phyloP scores from a whole-genome alignment of 2,113 vertebrate species.

The Mola mola region DNA sequence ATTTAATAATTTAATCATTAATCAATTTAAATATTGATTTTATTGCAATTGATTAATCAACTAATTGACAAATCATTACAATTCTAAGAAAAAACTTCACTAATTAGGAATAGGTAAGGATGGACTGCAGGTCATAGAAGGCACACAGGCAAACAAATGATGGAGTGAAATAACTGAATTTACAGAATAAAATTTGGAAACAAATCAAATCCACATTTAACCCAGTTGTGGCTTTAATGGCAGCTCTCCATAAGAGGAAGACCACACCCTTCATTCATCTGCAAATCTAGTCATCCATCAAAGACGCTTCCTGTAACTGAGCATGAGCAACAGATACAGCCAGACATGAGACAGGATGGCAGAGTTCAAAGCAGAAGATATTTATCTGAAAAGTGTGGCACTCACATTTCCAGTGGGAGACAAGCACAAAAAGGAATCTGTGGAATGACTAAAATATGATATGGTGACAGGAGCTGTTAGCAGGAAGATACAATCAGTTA shows the following conservation, averaged over 20 bases:
- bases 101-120: too few species aligned
- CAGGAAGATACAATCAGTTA: too few species aligned
- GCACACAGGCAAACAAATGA: too few species aligned
- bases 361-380: slow-evolving; percentile 59
- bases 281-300: slow-evolving; percentile 19
- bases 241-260: slow-evolving; percentile 26
- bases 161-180: too few species aligned
- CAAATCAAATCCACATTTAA: slow-evolving; percentile 17
- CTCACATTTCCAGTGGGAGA: slow-evolving; percentile 46
- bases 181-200: background rate
- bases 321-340: slow-evolving; percentile 36
- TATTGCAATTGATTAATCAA: too few species aligned
- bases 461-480: background rate
- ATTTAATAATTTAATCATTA: too few species aligned
- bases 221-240: slow-evolving; percentile 20
- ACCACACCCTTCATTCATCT: slow-evolving; percentile 30
- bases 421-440: slow-evolving; percentile 15
- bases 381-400: slow-evolving; percentile 58
- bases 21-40: too few species aligned
- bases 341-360: slow-evolving; percentile 51
- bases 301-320: slow-evolving; percentile 54
- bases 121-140: too few species aligned
- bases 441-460: slow-evolving; percentile 21
- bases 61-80: too few species aligned
- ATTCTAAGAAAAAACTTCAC: too few species aligned